These are phyloP conservation scores for Labeo catla DNA, from an alignment of 2,113 vertebrate species.

Conservation along the genomic window DNA sequence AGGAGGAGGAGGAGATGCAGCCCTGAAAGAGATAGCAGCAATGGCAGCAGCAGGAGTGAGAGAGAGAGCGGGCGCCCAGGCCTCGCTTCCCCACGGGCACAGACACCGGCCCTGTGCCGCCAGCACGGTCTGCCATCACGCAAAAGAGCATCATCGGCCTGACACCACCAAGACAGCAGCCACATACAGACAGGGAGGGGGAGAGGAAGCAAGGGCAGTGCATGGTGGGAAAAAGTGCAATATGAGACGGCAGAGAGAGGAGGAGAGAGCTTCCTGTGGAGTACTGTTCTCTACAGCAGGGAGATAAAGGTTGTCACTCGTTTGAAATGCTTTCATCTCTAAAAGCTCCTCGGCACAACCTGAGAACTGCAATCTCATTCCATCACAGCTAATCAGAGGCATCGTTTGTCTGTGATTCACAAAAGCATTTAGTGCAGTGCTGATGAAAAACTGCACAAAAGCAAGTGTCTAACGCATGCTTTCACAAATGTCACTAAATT, in stretches of 20 bases:
- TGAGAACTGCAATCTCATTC: conserved; percentile 17
- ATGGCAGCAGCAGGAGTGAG: conserved; percentile 63
- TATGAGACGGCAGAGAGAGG: conserved; percentile 40
- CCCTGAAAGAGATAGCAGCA: conserved; percentile 77
- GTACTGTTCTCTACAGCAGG: conserved; percentile 35
- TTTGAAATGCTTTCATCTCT: conserved; percentile 45
- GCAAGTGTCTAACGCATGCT: neutral
- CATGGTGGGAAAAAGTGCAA: conserved; percentile 28
- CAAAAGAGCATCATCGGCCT: conserved; percentile 61
- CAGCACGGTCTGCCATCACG: conserved; percentile 41
- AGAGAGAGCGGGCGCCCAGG: conserved; percentile 47
- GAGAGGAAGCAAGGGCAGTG: conserved; percentile 21
- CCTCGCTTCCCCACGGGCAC: conserved; percentile 48
- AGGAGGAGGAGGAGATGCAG: conserved; percentile 66
- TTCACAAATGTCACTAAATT: neutral
- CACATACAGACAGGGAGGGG: conserved; percentile 33
- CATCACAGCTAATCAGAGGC: conserved; percentile 11
- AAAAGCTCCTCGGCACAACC: conserved; percentile 23
- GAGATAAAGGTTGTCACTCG: conserved; percentile 33
- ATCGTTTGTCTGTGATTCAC: neutral
- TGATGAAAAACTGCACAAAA: conserved; percentile 11
- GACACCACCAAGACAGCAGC: conserved; percentile 41
- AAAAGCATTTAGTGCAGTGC: conserved; percentile 11
- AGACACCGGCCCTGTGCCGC: conserved; percentile 51
- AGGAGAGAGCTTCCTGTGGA: conserved; percentile 46